These are phyloP conservation scores for Gorsachius goisagi DNA, from an alignment of 2,113 vertebrate species.

Conservation along the genomic window DNA sequence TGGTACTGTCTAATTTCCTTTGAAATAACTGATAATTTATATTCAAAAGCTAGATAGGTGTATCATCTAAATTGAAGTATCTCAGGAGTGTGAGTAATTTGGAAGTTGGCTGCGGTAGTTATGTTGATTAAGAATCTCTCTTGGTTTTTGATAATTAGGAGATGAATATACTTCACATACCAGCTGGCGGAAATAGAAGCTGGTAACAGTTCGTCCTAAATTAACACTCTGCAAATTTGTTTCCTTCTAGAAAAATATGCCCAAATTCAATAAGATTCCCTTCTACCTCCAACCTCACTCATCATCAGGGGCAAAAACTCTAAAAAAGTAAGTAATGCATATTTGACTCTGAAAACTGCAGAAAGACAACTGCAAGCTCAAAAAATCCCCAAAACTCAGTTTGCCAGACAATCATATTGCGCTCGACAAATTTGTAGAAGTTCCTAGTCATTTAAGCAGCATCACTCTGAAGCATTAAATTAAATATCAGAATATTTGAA, in stretches of 20 bases:
- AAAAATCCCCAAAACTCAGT: too few species aligned
- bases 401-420: background rate
- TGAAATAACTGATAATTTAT: conserved; percentile 5
- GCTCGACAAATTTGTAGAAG: background rate
- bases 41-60: background rate
- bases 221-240: conserved; percentile 20
- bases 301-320: conserved; percentile 96
- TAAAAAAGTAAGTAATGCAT: conserved; percentile 90
- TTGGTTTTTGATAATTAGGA: conserved; percentile 17
- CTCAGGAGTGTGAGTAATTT: background rate
- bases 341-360: background rate
- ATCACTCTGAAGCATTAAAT: background rate
- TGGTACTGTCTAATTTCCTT: background rate
- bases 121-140: conserved; percentile 16
- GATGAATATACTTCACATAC: background rate
- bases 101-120: background rate
- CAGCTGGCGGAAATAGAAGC: background rate
- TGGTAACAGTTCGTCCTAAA: background rate
- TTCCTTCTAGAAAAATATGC: conserved; percentile 95
- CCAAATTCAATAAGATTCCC: conserved; percentile 99
- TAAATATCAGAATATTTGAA: background rate
- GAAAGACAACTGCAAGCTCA: background rate
- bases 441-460: background rate
- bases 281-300: conserved; percentile 99
- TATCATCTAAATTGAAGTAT: conserved; percentile 5